Base-by-base conservation (phyloP, 2,888 invertebrate genomes). In the Tenodera sinensis region DNA sequence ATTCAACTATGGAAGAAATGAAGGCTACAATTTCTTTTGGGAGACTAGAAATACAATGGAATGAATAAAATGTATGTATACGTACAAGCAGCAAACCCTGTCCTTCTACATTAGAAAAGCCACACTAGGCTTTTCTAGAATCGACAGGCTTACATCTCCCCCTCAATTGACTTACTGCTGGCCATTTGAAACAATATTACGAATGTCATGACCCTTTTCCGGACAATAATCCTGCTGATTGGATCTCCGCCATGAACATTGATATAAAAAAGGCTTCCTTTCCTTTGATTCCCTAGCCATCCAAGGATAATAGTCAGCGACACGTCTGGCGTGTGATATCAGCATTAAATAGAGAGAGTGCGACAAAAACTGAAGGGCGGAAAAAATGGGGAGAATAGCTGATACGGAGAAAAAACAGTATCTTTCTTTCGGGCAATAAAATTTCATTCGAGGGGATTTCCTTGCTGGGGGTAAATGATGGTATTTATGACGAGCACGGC, bases 371-470 rank as follows among this genome's bases (percentile, higher is more conserved):
- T 87, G 30, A 71, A 71, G 82, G 87, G 87, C n/a, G 82, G 30
- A 87, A 82, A 83, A 87, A 82, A 83, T 34, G 27, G n/a, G 87
- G 42, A 87, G 42, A 82, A 82, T 82, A 71, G 81, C 47, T n/a
- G 54, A 85, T 30, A 28, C 28, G 30, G 30, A 84, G 30, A 85
- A 85, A 85, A 87, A 87, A 83, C 87, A 34, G 87, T 90, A 90
- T 90, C 90, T 90, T 90, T 90, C 89, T 91, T 90, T 91, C 91
- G 89, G 90, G 89, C 91, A 91, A 91, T 91, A 91, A 91, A 91
- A 91, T 90, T 91, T 90, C 90, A 91, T 91, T 91, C 90, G 89
- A 87, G 87, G 88, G 90, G 89, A 89, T 89, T 90, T 89, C 85
- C 83, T 27, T 71, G 54, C 71, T 27, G 81, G 87, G 83, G 34